These are phyloP conservation scores for Antheraea mylitta DNA, from an alignment of 1,140 invertebrate genomes.

Conservation along the genomic window DNA sequence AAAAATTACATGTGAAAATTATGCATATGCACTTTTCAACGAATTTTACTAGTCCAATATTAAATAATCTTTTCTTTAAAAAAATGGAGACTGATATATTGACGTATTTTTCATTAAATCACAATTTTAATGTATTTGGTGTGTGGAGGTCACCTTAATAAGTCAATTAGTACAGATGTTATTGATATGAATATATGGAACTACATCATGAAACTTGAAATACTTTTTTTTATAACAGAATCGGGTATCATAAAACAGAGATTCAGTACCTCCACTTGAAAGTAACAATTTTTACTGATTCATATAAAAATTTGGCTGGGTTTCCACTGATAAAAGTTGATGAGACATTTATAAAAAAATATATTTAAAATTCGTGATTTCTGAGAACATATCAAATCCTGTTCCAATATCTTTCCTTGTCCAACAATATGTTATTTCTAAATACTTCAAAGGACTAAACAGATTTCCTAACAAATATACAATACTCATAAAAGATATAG, in stretches of 20 bases:
- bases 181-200: background rate
- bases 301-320: background rate
- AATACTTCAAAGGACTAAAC: too few species aligned
- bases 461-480: too few species aligned
- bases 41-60: too few species aligned
- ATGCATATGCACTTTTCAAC: too few species aligned
- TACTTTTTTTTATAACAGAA: background rate
- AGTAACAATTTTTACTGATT: background rate
- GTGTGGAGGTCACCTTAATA: background rate
- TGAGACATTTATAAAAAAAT: too few species aligned
- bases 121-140: too few species aligned
- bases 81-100: background rate
- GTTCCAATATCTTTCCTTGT: too few species aligned
- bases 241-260: background rate
- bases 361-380: too few species aligned
- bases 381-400: too few species aligned
- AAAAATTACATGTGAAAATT: too few species aligned
- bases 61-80: background rate
- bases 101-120: background rate
- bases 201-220: background rate
- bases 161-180: background rate
- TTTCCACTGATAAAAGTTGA: background rate
- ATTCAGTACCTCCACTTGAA: conserved; percentile 8
- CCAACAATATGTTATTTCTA: too few species aligned
- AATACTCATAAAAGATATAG: too few species aligned